Evolutionary conservation across 2,797 vertebrate genomes (phyloP).

Genomic region (Sebastes vulpes): DNA sequence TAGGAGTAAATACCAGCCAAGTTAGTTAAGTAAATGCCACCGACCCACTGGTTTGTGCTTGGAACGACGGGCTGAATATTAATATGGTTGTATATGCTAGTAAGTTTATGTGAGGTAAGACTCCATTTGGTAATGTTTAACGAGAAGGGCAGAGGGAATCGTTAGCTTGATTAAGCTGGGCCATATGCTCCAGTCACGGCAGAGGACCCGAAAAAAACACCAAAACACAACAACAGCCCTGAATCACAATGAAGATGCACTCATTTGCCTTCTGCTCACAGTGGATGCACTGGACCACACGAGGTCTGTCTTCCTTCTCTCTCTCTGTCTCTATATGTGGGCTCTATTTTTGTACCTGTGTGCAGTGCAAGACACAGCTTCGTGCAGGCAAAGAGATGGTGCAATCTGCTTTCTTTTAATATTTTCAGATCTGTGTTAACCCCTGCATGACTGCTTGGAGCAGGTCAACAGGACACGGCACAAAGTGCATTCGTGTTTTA

Average conservation of each 20-base stretch:
- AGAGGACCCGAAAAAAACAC: conserved; percentile 56
- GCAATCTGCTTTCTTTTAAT: conserved; percentile 2
- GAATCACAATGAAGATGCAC: conserved; percentile 77
- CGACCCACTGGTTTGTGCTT: conserved; percentile 45
- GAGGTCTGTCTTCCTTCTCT: conserved; percentile 11
- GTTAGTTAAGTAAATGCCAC: conserved; percentile 73
- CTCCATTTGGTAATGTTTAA: conserved; percentile 54
- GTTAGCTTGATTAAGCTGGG: conserved; percentile 78
- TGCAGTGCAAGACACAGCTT: not conserved
- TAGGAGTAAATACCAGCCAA: conserved; percentile 74
- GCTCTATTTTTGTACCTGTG: conserved; percentile 6
- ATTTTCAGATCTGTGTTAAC: conserved; percentile 9
- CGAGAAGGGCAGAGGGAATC: conserved; percentile 57
- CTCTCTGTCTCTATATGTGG: conserved; percentile 8
- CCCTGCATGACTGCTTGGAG: not conserved
- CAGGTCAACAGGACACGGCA: not conserved
- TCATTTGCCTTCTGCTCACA: conserved; percentile 73
- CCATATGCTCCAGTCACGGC: conserved; percentile 70
- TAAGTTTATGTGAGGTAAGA: conserved; percentile 22
- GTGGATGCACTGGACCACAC: conserved; percentile 54
- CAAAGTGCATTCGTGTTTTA: not conserved
- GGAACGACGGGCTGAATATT: conserved; percentile 37
- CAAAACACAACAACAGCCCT: conserved; percentile 54
- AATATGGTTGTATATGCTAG: conserved; percentile 25
- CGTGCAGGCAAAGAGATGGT: conserved; percentile 7